Conservation (phyloP, 1,140 invertebrate species). For the Macrotrachela quadricornifera region DNA sequence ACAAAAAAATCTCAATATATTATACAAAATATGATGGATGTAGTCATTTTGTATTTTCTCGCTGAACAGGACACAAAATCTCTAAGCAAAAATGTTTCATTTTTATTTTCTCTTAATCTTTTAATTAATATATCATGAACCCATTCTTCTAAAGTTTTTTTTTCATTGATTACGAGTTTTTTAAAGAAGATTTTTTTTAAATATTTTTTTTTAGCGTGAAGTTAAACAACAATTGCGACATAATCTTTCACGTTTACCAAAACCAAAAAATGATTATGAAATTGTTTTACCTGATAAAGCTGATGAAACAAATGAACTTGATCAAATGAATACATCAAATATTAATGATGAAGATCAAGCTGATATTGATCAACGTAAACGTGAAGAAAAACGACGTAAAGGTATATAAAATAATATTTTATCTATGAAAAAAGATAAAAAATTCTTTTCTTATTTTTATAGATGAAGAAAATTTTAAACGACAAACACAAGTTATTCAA, state of each 20-base stretch:
- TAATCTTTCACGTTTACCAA: slow-evolving; percentile 50
- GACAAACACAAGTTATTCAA: slow-evolving; percentile 44
- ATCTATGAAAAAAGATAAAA: too few species aligned
- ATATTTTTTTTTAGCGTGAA: slow-evolving; percentile 6
- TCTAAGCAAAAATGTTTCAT: too few species aligned
- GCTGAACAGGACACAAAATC: too few species aligned
- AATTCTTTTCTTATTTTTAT: background rate
- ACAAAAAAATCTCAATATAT: slow-evolving; percentile 13
- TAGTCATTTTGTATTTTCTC: too few species aligned
- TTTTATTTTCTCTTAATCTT: too few species aligned
- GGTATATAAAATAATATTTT: too few species aligned
- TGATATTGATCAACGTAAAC: slow-evolving; percentile 53
- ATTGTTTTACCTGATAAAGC: slow-evolving; percentile 74
- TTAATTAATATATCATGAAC: too few species aligned
- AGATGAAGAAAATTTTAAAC: slow-evolving; percentile 9
- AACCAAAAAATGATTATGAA: slow-evolving; percentile 88
- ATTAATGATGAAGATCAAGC: slow-evolving; percentile 45
- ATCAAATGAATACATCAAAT: slow-evolving; percentile 26
- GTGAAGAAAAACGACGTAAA: slow-evolving; percentile 40
- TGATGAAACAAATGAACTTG: slow-evolving; percentile 16
- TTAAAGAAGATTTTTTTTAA: too few species aligned
- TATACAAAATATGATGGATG: too few species aligned
- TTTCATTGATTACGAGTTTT: too few species aligned
- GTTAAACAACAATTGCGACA: slow-evolving; percentile 19
- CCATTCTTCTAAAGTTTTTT: too few species aligned